Base-by-base conservation (phyloP, 2,888 invertebrate species). In the Tiliacea aurago region DNA sequence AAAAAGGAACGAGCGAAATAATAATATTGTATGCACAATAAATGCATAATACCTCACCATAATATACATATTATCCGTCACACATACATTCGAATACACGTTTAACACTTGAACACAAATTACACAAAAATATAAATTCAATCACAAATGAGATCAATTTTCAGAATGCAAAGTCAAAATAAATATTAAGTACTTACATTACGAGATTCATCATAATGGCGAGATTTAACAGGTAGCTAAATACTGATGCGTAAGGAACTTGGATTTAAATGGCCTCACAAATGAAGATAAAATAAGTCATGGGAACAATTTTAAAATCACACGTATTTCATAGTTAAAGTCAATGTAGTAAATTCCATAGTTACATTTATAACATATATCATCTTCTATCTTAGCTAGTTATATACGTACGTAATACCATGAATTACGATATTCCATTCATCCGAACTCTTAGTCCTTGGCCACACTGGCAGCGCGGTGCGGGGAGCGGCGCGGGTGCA, bases 161-260 rank as follows among this genome's bases (percentile, higher is more conserved):
- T 88, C 69, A 82, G 84, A 87, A 86, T 90, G 87, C 81, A 86
- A 86, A 78, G 76, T 84, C 73, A 77, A 86, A 85, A 80, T 87
- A 90, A 89, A 86, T 87, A 87, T 85, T 87, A 87, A 89, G 83
- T 85, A 89, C 87, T 86, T 90, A 92, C 79, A 86, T 86, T 88
- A 91, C 86, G 91, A 93, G 91, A 93, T 92, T 93, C 91, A 87
- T 89, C 81, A 88, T 86, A 90, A 92, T 92, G 92, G 91, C 92
- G 91, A 91, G 85, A 89, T 89, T 88, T 83, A 87, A 84, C 86
- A 89, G 86, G 85, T 88, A 90, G 87, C 85, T 87, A 89, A 93
- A 93, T 93, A 93, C 93, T 93, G 93, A 88, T 88, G 84, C 81
- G 84, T 89, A 90, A 93, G 93, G 93, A 93, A 93, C 93, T 92